These are phyloP conservation scores for Netelia inedita DNA, from an alignment of 2,888 invertebrate genomes.

Conservation along the genomic window DNA sequence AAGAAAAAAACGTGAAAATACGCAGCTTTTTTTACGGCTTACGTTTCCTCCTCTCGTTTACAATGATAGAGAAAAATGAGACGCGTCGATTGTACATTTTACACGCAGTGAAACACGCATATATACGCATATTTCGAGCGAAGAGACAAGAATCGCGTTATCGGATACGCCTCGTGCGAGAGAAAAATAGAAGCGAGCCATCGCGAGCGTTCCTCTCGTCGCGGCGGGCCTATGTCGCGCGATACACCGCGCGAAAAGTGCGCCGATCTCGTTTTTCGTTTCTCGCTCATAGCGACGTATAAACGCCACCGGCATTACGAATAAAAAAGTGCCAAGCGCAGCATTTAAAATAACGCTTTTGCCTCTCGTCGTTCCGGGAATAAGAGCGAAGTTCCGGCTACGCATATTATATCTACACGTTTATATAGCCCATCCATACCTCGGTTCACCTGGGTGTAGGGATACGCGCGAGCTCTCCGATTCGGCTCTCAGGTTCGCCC, in stretches of 20 bases:
- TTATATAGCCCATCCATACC: slow-evolving; percentile 65
- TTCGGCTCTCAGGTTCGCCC: slow-evolving; percentile 59
- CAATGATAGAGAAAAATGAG: not conserved
- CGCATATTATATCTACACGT: slow-evolving; percentile 71
- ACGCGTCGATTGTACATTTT: slow-evolving; percentile 26
- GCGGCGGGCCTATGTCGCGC: slow-evolving; percentile 56
- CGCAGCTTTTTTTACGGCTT: not conserved
- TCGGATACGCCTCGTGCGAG: slow-evolving; percentile 63
- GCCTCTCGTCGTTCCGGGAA: slow-evolving; percentile 79
- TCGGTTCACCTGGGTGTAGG: slow-evolving; percentile 49
- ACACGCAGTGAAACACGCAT: slow-evolving; percentile 66
- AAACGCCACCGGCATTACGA: slow-evolving; percentile 72
- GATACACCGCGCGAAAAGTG: slow-evolving; percentile 60
- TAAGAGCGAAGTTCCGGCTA: slow-evolving; percentile 80
- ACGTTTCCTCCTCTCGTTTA: not conserved
- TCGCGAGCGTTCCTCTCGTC: not conserved
- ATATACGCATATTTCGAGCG: slow-evolving; percentile 36
- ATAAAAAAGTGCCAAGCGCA: slow-evolving; percentile 76
- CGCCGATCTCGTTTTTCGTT: slow-evolving; percentile 10
- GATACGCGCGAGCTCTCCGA: slow-evolving; percentile 47
- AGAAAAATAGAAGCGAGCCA: not conserved
- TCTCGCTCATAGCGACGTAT: not conserved
- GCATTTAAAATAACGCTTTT: slow-evolving; percentile 73
- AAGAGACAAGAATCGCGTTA: slow-evolving; percentile 66
- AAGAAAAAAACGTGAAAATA: not conserved